Percentiles rank a stretch among this genome's conserved stretches.
Conservation (phyloP, 2,888 invertebrate genomes). For the Phengaris alcon region DNA sequence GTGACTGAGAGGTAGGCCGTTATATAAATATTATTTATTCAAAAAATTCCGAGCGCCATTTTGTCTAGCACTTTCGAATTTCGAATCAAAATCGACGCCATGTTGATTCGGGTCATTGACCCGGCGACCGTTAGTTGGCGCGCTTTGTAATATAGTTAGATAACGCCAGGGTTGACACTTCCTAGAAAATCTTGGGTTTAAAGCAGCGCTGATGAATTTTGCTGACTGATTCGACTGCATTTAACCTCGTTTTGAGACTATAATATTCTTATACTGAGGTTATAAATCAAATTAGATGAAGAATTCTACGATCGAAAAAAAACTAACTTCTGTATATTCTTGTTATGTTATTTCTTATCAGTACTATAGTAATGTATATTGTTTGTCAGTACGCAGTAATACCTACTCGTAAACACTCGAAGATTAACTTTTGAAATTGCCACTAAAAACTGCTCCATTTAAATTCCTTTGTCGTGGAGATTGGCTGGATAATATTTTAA, state of each 20-base stretch:
- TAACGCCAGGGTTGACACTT: constrained; percentile 26
- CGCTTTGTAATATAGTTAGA: constrained; percentile 32
- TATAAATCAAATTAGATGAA: background rate
- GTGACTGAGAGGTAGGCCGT: constrained; percentile 25
- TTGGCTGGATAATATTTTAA: constrained; percentile 17
- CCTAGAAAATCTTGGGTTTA: background rate
- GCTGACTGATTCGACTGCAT: too few species aligned
- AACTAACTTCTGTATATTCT: background rate
- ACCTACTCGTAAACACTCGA: too few species aligned
- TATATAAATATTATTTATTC: constrained; percentile 28
- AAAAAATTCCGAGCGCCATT: constrained; percentile 28
- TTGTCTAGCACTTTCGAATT: constrained; percentile 32
- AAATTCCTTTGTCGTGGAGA: background rate
- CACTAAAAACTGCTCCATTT: constrained; percentile 1
- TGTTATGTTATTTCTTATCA: background rate
- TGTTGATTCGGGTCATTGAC: constrained; percentile 31
- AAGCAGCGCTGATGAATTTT: too few species aligned
- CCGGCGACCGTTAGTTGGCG: constrained; percentile 31
- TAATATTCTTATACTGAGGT: too few species aligned
- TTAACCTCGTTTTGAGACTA: too few species aligned
- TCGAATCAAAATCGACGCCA: constrained; percentile 31
- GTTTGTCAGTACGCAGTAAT: background rate
- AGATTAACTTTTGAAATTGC: background rate
- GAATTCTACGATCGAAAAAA: background rate
- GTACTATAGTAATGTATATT: too few species aligned